Percentiles rank a stretch among this genome's conserved stretches.
Conservation (phyloP, 2,113 vertebrate species). For the Tonatia bakeri region DNA sequence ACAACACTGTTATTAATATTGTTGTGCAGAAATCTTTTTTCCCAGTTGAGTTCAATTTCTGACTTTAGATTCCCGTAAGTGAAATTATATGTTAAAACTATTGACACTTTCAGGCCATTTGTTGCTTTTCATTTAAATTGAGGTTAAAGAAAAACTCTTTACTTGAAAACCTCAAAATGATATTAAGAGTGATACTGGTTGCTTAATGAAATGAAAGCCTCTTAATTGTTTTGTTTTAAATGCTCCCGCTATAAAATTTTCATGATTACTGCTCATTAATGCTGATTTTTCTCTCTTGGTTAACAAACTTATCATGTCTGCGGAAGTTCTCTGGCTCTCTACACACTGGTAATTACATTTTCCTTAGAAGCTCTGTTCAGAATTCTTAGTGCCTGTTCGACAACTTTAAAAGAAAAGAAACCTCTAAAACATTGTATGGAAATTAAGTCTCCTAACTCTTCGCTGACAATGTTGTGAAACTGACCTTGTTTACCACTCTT, state of each 20-base stretch:
- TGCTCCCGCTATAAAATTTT: constrained; percentile 41
- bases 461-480: neutral
- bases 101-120: constrained; percentile 1
- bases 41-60: neutral
- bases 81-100: constrained; percentile 13
- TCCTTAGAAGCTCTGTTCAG: constrained; percentile 28
- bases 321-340: neutral
- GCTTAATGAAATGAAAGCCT: constrained; percentile 61
- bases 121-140: constrained; percentile 25
- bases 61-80: neutral
- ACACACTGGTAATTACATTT: constrained; percentile 51
- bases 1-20: neutral
- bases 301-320: constrained; percentile 31
- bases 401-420: neutral
- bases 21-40: neutral
- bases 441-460: neutral
- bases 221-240: constrained; percentile 63
- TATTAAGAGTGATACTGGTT: constrained; percentile 37
- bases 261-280: constrained; percentile 47
- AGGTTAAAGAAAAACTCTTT: constrained; percentile 46
- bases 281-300: constrained; percentile 20
- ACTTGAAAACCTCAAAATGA: constrained; percentile 7
- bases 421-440: neutral
- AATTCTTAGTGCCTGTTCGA: neutral
- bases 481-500: neutral